Percentiles rank a stretch among this genome's conserved stretches.
Evolutionary conservation across 2,888 invertebrate genomes (phyloP).

Genomic region (Orthosia gracilis): DNA sequence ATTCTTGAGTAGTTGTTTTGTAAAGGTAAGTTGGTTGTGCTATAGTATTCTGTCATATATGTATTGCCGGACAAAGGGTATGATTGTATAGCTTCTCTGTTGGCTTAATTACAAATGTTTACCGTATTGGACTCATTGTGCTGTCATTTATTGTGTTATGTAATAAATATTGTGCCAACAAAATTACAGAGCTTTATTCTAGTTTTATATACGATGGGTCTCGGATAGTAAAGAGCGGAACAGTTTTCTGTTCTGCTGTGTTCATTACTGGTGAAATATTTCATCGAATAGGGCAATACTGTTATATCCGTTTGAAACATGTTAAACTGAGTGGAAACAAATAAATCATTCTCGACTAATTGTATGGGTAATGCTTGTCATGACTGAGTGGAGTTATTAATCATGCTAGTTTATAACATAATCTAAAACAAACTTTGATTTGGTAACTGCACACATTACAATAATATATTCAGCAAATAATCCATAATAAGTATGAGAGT

Average conservation of each 20-base stretch:
- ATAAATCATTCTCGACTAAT: not conserved
- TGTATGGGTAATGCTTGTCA: not conserved
- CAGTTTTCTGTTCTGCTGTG: conserved; percentile 26
- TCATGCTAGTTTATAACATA: conserved; percentile 36
- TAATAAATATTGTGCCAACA: conserved; percentile 64
- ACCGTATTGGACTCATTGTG: conserved; percentile 73
- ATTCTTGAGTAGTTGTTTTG: conserved; percentile 34
- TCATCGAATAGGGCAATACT: conserved; percentile 12
- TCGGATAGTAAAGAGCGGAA: conserved; percentile 11
- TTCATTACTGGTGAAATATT: conserved; percentile 26
- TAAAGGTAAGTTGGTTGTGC: conserved; percentile 56
- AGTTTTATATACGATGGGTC: conserved; percentile 48
- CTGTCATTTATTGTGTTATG: conserved; percentile 69
- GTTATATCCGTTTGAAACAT: conserved; percentile 6
- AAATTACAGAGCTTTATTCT: conserved; percentile 57
- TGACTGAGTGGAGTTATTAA: not conserved
- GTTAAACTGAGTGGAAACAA: not conserved
- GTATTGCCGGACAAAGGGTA: conserved; percentile 79
- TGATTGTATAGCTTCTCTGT: conserved; percentile 77
- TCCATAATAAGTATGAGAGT: conserved; percentile 75
- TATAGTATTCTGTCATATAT: conserved; percentile 75
- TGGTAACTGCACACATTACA: conserved; percentile 68
- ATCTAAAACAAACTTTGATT: conserved; percentile 49
- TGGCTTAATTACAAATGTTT: conserved; percentile 82
- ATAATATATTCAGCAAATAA: conserved; percentile 77